Conservation (phyloP, 2,113 vertebrate species). For the Zapus hudsonius region DNA sequence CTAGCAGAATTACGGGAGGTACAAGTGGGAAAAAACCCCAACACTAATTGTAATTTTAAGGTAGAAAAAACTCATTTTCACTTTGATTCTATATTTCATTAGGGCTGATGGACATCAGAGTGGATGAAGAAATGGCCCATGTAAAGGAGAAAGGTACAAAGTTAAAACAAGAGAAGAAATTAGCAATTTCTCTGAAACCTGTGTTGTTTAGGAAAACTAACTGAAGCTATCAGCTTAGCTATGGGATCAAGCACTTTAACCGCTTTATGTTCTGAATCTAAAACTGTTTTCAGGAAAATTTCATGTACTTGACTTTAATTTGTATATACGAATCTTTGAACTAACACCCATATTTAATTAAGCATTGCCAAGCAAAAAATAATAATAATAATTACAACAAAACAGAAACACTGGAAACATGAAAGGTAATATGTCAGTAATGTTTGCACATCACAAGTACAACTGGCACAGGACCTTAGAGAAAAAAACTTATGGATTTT, state of each 20-base stretch:
- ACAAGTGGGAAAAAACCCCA: not conserved
- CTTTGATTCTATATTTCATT: not conserved
- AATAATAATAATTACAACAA: not conserved
- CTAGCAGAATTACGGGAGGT: constrained; percentile 51
- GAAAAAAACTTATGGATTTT: constrained; percentile 58
- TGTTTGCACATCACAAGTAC: constrained; percentile 40
- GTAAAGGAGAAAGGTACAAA: not conserved
- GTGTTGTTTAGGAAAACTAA: not conserved
- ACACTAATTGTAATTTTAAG: constrained; percentile 15
- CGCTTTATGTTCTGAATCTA: not conserved
- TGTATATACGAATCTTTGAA: constrained; percentile 12
- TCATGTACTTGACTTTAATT: not conserved
- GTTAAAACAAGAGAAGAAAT: not conserved
- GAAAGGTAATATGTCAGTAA: constrained; percentile 32
- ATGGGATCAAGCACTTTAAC: not conserved
- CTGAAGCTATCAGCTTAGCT: not conserved
- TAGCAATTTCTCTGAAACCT: not conserved
- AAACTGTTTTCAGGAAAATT: not conserved
- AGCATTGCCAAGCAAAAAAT: not conserved
- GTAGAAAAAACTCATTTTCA: not conserved
- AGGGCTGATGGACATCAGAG: not conserved
- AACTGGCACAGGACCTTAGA: constrained; percentile 29
- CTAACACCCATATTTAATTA: not conserved
- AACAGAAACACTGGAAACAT: not conserved
- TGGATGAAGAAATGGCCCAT: constrained; percentile 21